Conservation (phyloP, 2,888 invertebrate genomes). For the Thecophora atra region DNA sequence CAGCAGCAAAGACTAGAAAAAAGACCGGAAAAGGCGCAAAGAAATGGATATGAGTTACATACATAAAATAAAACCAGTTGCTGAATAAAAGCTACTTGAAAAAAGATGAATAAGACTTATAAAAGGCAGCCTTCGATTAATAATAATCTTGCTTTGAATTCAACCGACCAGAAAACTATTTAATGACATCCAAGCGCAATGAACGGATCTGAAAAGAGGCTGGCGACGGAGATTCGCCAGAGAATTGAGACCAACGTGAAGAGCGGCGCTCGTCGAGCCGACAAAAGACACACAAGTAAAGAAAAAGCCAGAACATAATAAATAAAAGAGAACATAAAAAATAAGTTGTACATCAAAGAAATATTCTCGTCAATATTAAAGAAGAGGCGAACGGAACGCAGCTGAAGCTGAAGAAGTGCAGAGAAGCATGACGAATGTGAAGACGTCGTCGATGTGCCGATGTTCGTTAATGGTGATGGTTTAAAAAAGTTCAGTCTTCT, state of each 20-base stretch:
- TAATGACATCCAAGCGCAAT: slow-evolving; percentile 44
- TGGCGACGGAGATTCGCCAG: slow-evolving; percentile 11
- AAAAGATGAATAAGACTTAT: slow-evolving; percentile 21
- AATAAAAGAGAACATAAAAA: slow-evolving; percentile 30
- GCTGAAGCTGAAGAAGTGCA: slow-evolving; percentile 39
- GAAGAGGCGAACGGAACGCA: too few relatives aligned
- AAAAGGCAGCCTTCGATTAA: slow-evolving; percentile 58
- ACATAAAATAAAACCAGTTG: too few relatives aligned
- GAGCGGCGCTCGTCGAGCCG: too few relatives aligned
- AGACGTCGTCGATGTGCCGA: neutral
- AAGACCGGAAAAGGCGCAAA: too few relatives aligned
- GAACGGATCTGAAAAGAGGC: slow-evolving; percentile 19
- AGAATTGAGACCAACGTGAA: too few relatives aligned
- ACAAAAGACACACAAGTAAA: too few relatives aligned
- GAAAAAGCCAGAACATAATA: slow-evolving; percentile 41
- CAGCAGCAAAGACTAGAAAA: too few relatives aligned
- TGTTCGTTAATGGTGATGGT: neutral
- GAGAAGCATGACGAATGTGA: slow-evolving; percentile 1
- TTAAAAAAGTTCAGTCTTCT: slow-evolving; percentile 14
- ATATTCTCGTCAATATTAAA: slow-evolving; percentile 33
- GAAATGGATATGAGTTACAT: too few relatives aligned
- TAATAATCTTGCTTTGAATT: slow-evolving; percentile 62
- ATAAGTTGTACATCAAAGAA: slow-evolving; percentile 39
- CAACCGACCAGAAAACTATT: slow-evolving; percentile 62
- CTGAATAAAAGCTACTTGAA: too few relatives aligned